Evolutionary conservation across 2,113 vertebrate species (phyloP), one percentile per base, ranked within the genome.

Genomic region (Lipophrys pholis): DNA sequence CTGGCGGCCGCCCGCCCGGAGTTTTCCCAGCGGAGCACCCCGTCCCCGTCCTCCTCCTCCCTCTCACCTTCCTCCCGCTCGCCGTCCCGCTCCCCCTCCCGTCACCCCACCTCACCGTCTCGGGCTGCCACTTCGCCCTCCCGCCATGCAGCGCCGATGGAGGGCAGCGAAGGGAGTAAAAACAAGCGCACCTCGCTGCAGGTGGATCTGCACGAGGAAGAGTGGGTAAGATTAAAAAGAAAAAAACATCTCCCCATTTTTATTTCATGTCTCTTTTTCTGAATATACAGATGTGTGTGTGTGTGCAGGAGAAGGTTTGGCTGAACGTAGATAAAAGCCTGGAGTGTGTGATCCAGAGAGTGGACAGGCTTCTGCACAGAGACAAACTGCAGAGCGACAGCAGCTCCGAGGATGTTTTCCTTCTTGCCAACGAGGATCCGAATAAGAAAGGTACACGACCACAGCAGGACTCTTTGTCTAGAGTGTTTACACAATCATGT

Each of bases 271-370:
- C 11, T 12, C 1, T 16, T 36, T 16, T 9, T n/a, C 16, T 11
- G 0, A 46, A 15, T 5, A 11, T 57, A 30, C 2, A 30, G 21
- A 4, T 40, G 5, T 45, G 38, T 36, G 9, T 15, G 10, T 2
- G 8, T 35, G 53, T 88, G 62, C 89, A 99, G 98, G 96, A 96
- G 86, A 99, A 98, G 55, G 95, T 97, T 73, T 98, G 97, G 96
- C 89, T 97, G 75, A 99, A 99, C 11, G 97, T 99, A 0, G 95
- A 98, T 87, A 99, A 99, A 94, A 99, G 97, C 81, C 94, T 99
- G 86, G 98, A 99, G 89, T 98, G 97, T 82, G 96, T 99, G 85
- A 96, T 99, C 73, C 96, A 97, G 92, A 93, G 95, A 42, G 97
- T 97, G 73, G 96, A 97, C 91, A 94, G 96, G 75, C 95, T 99